phyloP scores from a whole-genome alignment of 1,140 invertebrate genomes.

The Aphidius gifuensis region DNA sequence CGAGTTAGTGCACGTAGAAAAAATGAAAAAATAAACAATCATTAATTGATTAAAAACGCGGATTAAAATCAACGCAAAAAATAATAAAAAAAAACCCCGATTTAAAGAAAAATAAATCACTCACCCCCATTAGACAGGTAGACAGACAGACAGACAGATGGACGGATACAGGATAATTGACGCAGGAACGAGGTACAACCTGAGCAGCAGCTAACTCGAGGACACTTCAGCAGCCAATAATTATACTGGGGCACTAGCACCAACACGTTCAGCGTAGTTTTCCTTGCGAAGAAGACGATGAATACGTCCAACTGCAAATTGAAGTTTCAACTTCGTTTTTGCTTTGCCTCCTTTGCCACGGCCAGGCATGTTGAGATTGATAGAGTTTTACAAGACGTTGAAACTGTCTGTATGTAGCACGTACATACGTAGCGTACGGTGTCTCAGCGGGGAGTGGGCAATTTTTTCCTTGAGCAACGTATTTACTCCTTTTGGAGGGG shows the following conservation, averaged over 20 bases:
- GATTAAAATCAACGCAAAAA: no score
- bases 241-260: slow-evolving; percentile 1
- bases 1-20: no score
- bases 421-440: neutral
- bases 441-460: neutral
- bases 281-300: slow-evolving; percentile 4
- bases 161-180: no score
- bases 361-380: neutral
- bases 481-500: neutral
- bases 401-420: neutral
- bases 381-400: neutral
- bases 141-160: no score
- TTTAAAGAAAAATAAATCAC: no score
- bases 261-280: slow-evolving; percentile 7
- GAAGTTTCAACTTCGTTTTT: neutral
- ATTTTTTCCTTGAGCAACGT: neutral
- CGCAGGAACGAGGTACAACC: no score
- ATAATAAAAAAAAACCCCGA: no score
- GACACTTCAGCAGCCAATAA: neutral
- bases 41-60: no score
- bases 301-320: slow-evolving; percentile 4
- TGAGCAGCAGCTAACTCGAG: slow-evolving; percentile 1
- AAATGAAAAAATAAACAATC: no score
- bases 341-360: slow-evolving; percentile 4
- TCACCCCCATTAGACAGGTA: no score